These are phyloP conservation scores for Penelope pileata DNA, from an alignment of 2,113 vertebrate genomes.

Conservation along the genomic window DNA sequence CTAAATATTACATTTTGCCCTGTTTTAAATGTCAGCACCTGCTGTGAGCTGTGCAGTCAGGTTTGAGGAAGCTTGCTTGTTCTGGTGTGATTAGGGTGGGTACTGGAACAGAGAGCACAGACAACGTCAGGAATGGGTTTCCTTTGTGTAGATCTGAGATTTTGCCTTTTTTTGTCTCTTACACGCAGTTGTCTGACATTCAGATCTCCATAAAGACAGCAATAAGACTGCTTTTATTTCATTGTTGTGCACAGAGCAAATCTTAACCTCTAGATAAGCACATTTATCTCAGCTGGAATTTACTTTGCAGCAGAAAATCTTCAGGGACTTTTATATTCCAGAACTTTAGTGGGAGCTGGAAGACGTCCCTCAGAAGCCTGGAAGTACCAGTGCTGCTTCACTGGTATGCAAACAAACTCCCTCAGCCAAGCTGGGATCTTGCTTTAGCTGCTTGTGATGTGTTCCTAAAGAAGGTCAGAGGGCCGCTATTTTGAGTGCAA, in stretches of 20 bases:
- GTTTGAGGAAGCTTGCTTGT: background rate
- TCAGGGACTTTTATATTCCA: background rate
- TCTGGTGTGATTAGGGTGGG: background rate
- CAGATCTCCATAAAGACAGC: background rate
- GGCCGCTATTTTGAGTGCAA: background rate
- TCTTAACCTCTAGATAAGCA: background rate
- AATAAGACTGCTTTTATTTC: rapidly evolving
- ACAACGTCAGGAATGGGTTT: rapidly evolving
- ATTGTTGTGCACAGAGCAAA: background rate
- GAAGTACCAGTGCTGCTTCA: background rate
- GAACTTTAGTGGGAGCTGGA: background rate
- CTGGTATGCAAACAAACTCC: background rate
- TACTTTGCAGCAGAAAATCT: background rate
- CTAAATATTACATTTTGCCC: rapidly evolving
- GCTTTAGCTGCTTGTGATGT: background rate
- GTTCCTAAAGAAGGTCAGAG: constrained; percentile 2
- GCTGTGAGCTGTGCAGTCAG: rapidly evolving
- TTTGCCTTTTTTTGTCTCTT: background rate
- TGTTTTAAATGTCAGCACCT: background rate
- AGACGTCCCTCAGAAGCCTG: background rate
- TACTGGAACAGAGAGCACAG: background rate
- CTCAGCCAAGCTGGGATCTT: background rate
- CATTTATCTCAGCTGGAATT: background rate
- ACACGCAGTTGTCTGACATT: rapidly evolving
- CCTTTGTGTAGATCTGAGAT: background rate